Evolutionary conservation across 2,113 vertebrate species (phyloP).

Genomic region (Zapus hudsonius): DNA sequence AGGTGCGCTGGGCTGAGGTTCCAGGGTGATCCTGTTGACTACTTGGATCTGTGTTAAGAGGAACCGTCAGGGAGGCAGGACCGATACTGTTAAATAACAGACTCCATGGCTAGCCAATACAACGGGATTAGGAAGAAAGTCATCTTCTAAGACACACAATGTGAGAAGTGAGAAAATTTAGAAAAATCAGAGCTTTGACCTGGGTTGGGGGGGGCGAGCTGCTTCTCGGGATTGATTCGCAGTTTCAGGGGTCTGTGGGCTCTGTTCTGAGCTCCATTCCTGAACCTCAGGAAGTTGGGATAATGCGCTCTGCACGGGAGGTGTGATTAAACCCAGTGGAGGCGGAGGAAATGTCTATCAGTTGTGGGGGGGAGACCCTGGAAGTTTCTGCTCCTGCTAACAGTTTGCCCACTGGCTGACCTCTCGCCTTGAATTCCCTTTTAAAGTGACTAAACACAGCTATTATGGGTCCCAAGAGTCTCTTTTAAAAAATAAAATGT

Average conservation of each 20-base stretch:
- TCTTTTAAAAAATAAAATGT: conserved; percentile 37
- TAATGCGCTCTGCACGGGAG: neutral
- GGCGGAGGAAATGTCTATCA: neutral
- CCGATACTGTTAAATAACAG: conserved; percentile 45
- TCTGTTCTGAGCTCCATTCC: neutral
- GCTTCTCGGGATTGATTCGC: neutral
- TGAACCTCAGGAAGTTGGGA: neutral
- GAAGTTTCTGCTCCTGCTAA: conserved; percentile 14
- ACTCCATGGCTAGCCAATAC: neutral
- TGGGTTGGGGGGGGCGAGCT: neutral
- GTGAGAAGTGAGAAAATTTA: conserved; percentile 25
- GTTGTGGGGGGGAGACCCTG: neutral
- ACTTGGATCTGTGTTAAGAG: neutral
- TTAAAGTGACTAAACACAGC: conserved; percentile 18
- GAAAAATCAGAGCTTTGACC: neutral
- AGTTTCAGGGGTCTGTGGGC: neutral
- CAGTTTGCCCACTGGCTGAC: neutral
- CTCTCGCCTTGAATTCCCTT: conserved; percentile 15
- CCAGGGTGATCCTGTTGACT: conserved; percentile 7
- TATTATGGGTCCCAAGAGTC: conserved; percentile 15
- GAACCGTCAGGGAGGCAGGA: neutral
- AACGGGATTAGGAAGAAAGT: neutral
- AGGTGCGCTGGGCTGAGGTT: neutral
- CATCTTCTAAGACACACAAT: neutral
- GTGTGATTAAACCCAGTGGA: neutral